Percentiles rank a stretch among this genome's conserved stretches.
Evolutionary conservation across 53 echinoderm and acorn worm genomes (phyloP).

Genomic region (Holothuria scabra): DNA sequence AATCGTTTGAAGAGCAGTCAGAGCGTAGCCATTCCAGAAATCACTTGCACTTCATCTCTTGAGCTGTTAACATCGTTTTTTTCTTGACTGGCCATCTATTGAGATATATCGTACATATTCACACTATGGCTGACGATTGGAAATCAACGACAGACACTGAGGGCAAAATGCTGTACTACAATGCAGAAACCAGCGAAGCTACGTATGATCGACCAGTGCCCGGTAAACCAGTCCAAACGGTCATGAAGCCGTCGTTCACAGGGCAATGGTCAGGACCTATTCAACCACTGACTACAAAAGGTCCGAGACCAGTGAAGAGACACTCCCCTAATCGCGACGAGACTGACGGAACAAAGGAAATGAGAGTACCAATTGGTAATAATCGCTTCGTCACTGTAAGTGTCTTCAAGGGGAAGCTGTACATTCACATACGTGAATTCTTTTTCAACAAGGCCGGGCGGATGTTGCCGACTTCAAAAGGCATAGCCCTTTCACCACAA

Average conservation of each 20-base stretch:
- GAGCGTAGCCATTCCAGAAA: too few relatives aligned
- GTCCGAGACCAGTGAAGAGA: background rate
- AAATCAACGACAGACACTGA: background rate
- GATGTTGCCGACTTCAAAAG: constrained; percentile 2
- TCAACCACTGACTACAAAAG: background rate
- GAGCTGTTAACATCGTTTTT: too few relatives aligned
- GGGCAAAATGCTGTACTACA: background rate
- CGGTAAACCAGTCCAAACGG: background rate
- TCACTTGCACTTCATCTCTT: too few relatives aligned
- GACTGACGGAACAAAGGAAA: background rate
- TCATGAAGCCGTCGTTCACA: background rate
- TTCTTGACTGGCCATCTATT: too few relatives aligned
- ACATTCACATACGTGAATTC: constrained; percentile 9
- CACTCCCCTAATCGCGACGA: background rate
- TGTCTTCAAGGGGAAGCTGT: background rate
- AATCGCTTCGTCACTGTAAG: constrained; percentile 12
- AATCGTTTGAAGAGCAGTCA: too few relatives aligned
- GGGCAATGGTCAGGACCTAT: too few relatives aligned
- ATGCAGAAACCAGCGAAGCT: background rate
- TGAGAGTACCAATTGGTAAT: constrained; percentile 6
- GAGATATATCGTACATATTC: background rate
- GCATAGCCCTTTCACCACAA: background rate
- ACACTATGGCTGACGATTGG: background rate
- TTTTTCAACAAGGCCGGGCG: background rate
- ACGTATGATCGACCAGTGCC: background rate